Base-by-base conservation (phyloP, 2,888 invertebrate species). In the Uropetala carovei region DNA sequence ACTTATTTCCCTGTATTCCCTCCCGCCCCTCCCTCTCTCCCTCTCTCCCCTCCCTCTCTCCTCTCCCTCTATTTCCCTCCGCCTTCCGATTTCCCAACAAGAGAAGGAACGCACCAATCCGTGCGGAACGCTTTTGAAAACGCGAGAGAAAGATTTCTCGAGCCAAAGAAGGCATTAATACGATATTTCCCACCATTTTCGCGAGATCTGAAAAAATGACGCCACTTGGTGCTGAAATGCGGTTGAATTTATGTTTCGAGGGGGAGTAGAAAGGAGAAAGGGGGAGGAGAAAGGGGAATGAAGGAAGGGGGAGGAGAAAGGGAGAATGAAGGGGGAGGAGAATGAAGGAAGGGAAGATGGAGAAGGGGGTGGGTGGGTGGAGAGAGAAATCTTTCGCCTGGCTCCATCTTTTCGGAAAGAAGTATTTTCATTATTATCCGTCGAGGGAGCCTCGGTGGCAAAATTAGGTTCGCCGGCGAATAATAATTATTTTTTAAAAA, bases 141-240 rank as follows among this genome's bases (percentile, higher is more conserved):
- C 64, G 89, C 89, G 57, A 27, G 86, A 60, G 27, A 85, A 85
- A 60, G 86, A 64, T 89, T 89, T 89, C 89, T 89, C 60, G 68
- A 43, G 60, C 16, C 16, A 30, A 86, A 86, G 64, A 43, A n/a
- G 64, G 89, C 64, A 89, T 89, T 89, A 64, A 89, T 60, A 58
- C 43, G 64, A 60, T 86, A 86, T 86, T 89, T 89, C 89, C 64
- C 89, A 58, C 89, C 64, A 68, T 43, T 64, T 86, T 86, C 43
- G 56, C 30, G 64, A n/a, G 86, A 68, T 30, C 30, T 27, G 30
- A 43, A 56, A 64, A 64, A 43, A 64, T 64, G n/a, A 64, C 14
- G 16, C 60, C 60, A 64, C 64, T 30, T 60, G 11, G 68, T 43
- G n/a, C 22, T 60, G 89, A 64, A 68, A 64, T 43, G 89, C 18